Base-by-base conservation (phyloP, 1,140 invertebrate genomes). In the Stegodyphus dumicola region DNA sequence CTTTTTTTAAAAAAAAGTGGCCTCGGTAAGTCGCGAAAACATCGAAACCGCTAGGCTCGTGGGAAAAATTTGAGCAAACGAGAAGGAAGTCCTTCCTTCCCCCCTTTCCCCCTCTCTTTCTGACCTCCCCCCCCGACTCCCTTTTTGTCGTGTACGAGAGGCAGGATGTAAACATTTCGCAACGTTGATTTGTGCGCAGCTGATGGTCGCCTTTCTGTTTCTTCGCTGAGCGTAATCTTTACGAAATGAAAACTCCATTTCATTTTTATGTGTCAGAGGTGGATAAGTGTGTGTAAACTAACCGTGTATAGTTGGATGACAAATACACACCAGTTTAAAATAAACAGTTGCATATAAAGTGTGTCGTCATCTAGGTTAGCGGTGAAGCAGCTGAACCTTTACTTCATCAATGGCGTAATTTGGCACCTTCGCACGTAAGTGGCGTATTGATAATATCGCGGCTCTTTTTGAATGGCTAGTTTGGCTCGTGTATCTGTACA, bases 101-200 rank as follows among this genome's bases (percentile, higher is more conserved):
- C 67, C 66, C 48, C 77, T 56, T 76, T 15, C 71, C 33, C 33
- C 51, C 64, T n/a, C 60, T 15, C 60, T 67, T 67, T 9, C 71
- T 51, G 65, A 7, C 77, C n/a, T 13, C 71, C 65, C 65, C 15
- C n/a, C 33, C 71, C 64, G 15, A 6, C 73, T 65, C 74, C 33
- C 17, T 13, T 17, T 67, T 18, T 11, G 48, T 73, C 54, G 51
- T 84, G 73, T 84, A 64, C 81, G 64, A 77, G 17, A 84, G 81
- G 81, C 81, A 84, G 81, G 81, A 84, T 84, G 81, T 84, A 84
- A 84, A 84, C 81, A 84, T 84, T 84, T 84, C 79, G 73, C 81
- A 70, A 76, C 81, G 81, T 64, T 84, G 81, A 18, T 48, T 33
- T 73, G 74, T 74, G 70, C 18, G 81, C 81, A 69, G 81, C 54